A percentile compares a stretch with the other conserved stretches of the same genome.
Conservation (phyloP, 2,888 invertebrate genomes). For the Standfussiana lucernea region DNA sequence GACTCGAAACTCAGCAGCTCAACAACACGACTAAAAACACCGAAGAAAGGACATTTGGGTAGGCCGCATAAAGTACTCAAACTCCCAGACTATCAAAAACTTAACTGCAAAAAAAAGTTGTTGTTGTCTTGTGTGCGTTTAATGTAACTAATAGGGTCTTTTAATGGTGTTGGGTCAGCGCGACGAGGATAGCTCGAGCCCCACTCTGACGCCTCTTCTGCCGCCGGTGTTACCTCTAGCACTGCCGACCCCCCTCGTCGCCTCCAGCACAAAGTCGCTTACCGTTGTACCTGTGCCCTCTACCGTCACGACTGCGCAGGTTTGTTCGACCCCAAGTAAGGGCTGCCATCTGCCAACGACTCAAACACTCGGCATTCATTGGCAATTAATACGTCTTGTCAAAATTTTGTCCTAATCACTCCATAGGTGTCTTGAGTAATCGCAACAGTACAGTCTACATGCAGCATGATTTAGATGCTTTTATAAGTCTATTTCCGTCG, state of each 20-base stretch:
- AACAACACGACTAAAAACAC: neutral
- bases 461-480: slow-evolving; percentile 32
- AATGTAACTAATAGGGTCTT: slow-evolving; percentile 65
- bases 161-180: slow-evolving; percentile 71
- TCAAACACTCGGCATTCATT: slow-evolving; percentile 21
- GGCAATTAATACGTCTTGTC: slow-evolving; percentile 19
- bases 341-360: slow-evolving; percentile 64
- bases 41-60: neutral
- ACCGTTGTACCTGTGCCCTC: slow-evolving; percentile 75
- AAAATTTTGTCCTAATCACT: slow-evolving; percentile 16
- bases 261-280: slow-evolving; percentile 73
- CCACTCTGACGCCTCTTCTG: slow-evolving; percentile 80
- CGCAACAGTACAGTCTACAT: slow-evolving; percentile 14
- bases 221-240: slow-evolving; percentile 78
- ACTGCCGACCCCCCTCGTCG: slow-evolving; percentile 70
- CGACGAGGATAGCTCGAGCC: slow-evolving; percentile 78
- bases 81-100: slow-evolving; percentile 1
- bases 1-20: neutral
- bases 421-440: slow-evolving; percentile 18
- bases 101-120: slow-evolving; percentile 4
- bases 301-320: slow-evolving; percentile 72
- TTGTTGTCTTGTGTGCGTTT: slow-evolving; percentile 51
- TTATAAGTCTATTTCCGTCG: slow-evolving; percentile 12
- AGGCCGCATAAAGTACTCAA: neutral
- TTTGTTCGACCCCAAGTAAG: slow-evolving; percentile 69